Base-by-base conservation (phyloP, 2,888 invertebrate species). In the Poecilus cupreus region DNA sequence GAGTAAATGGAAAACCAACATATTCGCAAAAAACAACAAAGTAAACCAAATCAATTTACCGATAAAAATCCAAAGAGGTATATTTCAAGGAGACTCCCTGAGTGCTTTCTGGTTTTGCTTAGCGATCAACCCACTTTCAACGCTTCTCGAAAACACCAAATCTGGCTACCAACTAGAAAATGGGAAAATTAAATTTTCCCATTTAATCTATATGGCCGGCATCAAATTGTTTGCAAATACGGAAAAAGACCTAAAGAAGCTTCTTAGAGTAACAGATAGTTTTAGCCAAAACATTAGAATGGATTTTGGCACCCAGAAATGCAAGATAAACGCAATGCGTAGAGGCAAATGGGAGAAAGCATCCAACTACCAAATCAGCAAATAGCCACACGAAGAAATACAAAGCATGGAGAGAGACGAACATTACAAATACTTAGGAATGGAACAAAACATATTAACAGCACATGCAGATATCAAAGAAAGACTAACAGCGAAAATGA, bases 81-180 rank as follows among this genome's bases (percentile, higher is more conserved):
- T 60, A 10, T 60, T 24, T 24, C 60, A 60, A 24, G 60, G 60
- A 3, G 60, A 60, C 60, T 60, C 60, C 2, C 11, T 60, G 16
- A 60, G 60, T 60, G 60, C 20, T 22, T 24, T 60, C 24, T 60
- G 60, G 60, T 60, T 60, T 6, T 60, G 60, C 11, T 20, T 22
- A 22, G 60, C 24, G 3, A 22, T 60, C 22, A 22, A 60, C n/a
- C 60, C 60, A 22, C 60, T 60, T 10, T 24, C 60, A 24, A 60
- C 54, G 4, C 18, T 54, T 20, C 54, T 54, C 6, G 3, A 54
- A 20, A 54, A 16, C 22, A 24, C 60, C 24, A 60, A 60, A 22
- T 24, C n/a, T 10, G 60, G 60, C 22, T 60, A 60, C 57, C 24
- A 60, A 11, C 22, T 60, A 24, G 26, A 60, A n/a, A 26, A 26